phyloP scores from a whole-genome alignment of 2,797 vertebrate genomes.

The Diceros bicornis region DNA sequence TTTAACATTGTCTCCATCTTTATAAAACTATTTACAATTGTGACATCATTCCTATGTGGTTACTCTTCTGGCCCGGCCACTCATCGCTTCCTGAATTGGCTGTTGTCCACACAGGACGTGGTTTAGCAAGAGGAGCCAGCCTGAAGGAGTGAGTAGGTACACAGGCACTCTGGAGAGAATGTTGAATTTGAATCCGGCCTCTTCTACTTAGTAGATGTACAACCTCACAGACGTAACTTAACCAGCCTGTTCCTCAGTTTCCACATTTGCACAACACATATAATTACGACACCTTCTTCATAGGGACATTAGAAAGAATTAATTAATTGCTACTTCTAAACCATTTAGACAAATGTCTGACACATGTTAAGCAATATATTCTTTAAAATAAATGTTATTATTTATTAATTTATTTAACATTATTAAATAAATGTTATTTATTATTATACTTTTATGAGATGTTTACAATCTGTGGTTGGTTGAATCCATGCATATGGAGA shows the following conservation, averaged over 20 bases:
- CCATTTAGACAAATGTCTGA: neutral
- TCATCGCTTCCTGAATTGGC: neutral
- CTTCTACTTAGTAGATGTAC: neutral
- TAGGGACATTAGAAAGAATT: neutral
- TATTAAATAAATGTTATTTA: no score
- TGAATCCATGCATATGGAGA: no score
- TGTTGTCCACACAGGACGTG: neutral
- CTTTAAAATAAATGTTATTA: neutral
- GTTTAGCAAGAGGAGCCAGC: neutral
- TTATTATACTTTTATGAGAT: no score
- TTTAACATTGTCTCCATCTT: neutral
- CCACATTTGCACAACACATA: neutral
- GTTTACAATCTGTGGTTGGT: no score
- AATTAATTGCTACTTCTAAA: constrained; percentile 37
- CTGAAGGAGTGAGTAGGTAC: neutral
- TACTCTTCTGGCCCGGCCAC: neutral
- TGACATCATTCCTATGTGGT: neutral
- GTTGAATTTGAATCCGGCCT: neutral
- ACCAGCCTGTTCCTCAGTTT: neutral
- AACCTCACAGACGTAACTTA: neutral
- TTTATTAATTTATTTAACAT: no score
- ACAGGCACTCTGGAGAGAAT: neutral
- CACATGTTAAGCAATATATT: neutral
- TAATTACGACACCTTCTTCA: neutral
- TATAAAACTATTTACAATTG: neutral